phyloP scores from a whole-genome alignment of 2,888 invertebrate genomes.

The Xestoiulus laeticollis region DNA sequence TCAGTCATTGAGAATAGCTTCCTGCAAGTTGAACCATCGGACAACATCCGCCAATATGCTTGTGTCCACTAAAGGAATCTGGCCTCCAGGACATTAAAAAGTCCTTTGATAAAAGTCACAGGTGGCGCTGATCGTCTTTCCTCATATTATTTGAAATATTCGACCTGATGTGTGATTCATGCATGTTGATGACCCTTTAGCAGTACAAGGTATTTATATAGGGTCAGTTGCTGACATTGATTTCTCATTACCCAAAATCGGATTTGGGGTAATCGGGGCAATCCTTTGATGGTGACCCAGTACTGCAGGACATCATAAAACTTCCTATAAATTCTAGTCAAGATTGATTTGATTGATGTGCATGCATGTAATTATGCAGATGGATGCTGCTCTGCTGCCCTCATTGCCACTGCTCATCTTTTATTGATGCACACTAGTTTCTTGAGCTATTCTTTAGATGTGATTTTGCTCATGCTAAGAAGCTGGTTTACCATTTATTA shows the following conservation, averaged over 20 bases:
- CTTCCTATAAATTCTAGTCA: neutral
- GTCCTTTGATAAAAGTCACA: no score
- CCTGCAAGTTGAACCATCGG: no score
- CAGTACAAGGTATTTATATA: neutral
- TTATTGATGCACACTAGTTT: neutral
- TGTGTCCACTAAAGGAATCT: no score
- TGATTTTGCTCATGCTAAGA: neutral
- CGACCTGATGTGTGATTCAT: neutral
- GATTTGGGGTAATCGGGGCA: neutral
- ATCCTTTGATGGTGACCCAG: neutral
- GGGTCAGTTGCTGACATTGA: neutral
- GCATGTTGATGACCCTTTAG: neutral
- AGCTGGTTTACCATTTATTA: neutral
- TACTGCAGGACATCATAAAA: neutral
- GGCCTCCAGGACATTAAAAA: no score
- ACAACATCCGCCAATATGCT: no score
- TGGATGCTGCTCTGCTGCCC: neutral
- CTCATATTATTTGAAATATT: neutral
- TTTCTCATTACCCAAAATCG: neutral
- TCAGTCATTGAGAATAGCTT: no score
- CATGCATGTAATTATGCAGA: neutral
- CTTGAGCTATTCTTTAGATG: neutral
- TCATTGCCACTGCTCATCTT: neutral
- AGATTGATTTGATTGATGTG: neutral
- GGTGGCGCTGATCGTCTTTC: neutral